These are phyloP conservation scores for Cyphomyrus plagiostoma DNA, from an alignment of 2,113 vertebrate genomes.

Conservation along the genomic window DNA sequence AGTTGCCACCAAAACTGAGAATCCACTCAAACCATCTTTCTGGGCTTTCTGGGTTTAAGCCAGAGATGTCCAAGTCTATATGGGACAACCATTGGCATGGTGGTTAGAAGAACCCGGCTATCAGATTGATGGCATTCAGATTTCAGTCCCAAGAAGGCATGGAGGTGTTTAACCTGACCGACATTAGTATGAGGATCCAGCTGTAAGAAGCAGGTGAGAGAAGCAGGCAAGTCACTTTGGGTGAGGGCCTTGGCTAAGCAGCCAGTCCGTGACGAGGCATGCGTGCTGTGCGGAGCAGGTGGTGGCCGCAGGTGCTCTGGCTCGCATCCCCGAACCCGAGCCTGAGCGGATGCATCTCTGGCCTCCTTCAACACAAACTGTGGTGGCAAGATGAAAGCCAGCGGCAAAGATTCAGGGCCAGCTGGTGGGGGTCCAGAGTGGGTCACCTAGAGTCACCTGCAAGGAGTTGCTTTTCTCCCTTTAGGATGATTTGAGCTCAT, in stretches of 20 bases:
- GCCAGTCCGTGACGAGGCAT: neutral
- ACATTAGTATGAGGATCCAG: neutral
- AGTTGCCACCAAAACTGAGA: neutral
- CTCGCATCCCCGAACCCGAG: neutral
- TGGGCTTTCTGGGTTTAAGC: neutral
- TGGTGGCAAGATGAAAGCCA: neutral
- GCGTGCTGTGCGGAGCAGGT: neutral
- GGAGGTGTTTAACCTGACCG: neutral
- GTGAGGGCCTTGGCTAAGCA: conserved; percentile 2
- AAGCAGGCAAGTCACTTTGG: neutral
- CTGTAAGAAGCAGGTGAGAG: neutral
- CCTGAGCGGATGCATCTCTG: neutral
- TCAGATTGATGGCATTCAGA: neutral
- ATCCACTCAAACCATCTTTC: neutral
- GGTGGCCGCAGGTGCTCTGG: neutral
- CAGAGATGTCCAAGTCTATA: neutral
- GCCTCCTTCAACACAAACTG: neutral
- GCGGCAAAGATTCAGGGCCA: neutral
- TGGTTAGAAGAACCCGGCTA: neutral
- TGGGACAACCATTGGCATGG: neutral
- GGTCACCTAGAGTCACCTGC: neutral
- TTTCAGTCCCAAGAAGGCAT: neutral
- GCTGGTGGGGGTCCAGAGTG: neutral
- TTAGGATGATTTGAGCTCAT: neutral
- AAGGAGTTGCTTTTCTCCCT: neutral